Base-by-base conservation (phyloP, 1,140 invertebrate species). In the Potamilus streckersoni region DNA sequence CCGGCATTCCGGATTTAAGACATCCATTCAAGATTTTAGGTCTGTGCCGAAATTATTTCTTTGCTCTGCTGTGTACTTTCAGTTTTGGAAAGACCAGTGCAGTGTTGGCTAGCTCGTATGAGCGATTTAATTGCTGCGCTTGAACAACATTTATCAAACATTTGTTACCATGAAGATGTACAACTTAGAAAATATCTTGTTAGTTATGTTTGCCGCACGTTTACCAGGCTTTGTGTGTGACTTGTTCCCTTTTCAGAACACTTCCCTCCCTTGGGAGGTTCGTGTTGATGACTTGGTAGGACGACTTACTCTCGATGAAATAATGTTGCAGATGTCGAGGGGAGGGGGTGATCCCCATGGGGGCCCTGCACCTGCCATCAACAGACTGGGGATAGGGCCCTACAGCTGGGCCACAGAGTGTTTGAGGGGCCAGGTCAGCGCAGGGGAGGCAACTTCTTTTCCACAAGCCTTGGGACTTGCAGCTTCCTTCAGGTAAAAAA, bases 381-480 rank as follows among this genome's bases (percentile, higher is more conserved):
- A 64, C 2, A 79, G 85, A 59, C 76, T 89, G 12, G 83, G 84
- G 19, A 85, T 89, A n/a, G 78, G 75, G 15, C 85, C 84, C 2
- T 87, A 85, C 68, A 76, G 72, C 58, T 89, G 86, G 85, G 80
- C 85, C 65, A 88, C 86, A 1, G 87, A 89, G 74, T 89, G 87
- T 76, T 69, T 88, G 31, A 71, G 80, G 2, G 87, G 87, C 4
- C 83, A 85, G 62, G 85, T 71, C 11, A 23, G 62, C 15, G 71
- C 83, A 14, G 85, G 84, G 70, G 78, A 80, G 19, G 85, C 85
- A 20, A 88, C 87, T 2, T 81, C 83, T 15, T 88, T 88, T 73
- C 85, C 86, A 23, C 84, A 86, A 67, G 76, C 87, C 14, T 73
- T 89, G n/a, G 86, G 86, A 62, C 67, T 88, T 27, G 85, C 85